Evolutionary conservation across 2,888 invertebrate species (phyloP).

Genomic region (Corythucha ciliata): DNA sequence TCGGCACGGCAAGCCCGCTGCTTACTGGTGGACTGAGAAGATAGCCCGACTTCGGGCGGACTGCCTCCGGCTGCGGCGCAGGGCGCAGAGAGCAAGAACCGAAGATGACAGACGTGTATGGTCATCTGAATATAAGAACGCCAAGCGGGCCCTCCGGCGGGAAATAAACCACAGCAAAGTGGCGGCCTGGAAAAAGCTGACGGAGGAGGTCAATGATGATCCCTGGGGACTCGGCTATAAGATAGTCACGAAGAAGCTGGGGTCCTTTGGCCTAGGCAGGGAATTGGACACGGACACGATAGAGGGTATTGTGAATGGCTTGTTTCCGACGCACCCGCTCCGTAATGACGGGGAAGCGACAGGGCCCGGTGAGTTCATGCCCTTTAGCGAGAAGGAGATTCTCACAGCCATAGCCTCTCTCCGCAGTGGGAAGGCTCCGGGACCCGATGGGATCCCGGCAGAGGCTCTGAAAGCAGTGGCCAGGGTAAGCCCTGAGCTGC

Average conservation of each 20-base stretch:
- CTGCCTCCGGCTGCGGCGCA: constrained; percentile 19
- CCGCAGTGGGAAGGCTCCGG: constrained; percentile 21
- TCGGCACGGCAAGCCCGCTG: constrained; percentile 21
- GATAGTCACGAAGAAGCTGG: constrained; percentile 16
- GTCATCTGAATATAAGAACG: constrained; percentile 2
- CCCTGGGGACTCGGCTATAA: constrained; percentile 20
- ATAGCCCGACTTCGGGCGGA: constrained; percentile 29
- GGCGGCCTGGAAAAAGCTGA: constrained; percentile 30
- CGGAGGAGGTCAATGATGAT: constrained; percentile 27
- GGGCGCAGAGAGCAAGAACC: constrained; percentile 4
- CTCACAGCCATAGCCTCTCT: constrained; percentile 12
- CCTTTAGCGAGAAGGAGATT: constrained; percentile 18
- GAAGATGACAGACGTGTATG: no score
- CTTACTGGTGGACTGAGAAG: constrained; percentile 34
- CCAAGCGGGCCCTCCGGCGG: not conserved
- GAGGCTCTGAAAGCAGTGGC: constrained; percentile 17
- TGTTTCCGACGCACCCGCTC: constrained; percentile 14
- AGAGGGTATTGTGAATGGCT: constrained; percentile 6
- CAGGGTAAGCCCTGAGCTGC: constrained; percentile 9
- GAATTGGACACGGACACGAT: constrained; percentile 1
- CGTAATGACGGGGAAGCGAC: not conserved
- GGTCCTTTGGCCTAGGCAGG: not conserved
- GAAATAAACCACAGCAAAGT: constrained; percentile 27
- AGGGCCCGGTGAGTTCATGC: constrained; percentile 12
- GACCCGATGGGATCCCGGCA: constrained; percentile 16